A percentile compares a stretch with the other conserved stretches of the same genome.
Conservation (phyloP, 2,797 vertebrate genomes). For the Echeneis naucrates region DNA sequence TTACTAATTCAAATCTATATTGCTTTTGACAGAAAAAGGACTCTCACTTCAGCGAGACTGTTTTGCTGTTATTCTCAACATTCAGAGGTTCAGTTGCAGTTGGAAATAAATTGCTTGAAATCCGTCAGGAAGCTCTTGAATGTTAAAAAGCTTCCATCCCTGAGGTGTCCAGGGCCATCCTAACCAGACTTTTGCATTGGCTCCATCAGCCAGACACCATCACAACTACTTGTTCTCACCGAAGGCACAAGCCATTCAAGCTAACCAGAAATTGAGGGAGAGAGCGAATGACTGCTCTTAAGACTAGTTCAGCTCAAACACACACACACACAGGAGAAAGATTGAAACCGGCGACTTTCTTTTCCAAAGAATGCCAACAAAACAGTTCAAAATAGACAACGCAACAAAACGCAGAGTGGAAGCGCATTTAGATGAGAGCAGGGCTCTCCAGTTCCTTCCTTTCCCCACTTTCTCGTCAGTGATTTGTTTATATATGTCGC, state of each 20-base stretch:
- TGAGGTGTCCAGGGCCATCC: conserved; percentile 2
- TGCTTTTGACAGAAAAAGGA: conserved; percentile 38
- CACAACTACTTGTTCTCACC: conserved; percentile 79
- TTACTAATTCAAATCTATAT: conserved; percentile 56
- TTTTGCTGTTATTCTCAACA: conserved; percentile 49
- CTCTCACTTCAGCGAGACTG: conserved; percentile 32
- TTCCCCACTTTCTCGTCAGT: conserved; percentile 20
- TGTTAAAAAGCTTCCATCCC: conserved; percentile 36
- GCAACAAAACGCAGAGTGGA: conserved; percentile 35
- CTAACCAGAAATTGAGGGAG: conserved; percentile 28
- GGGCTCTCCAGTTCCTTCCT: conserved; percentile 29
- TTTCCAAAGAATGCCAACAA: conserved; percentile 36
- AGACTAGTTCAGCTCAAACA: conserved; percentile 45
- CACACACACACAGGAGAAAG: conserved; percentile 22
- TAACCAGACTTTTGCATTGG: conserved; percentile 65
- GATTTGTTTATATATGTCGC: conserved; percentile 56
- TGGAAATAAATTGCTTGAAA: conserved; percentile 33
- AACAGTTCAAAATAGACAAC: conserved; percentile 30
- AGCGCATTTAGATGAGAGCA: conserved; percentile 32
- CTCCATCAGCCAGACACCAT: conserved; percentile 83
- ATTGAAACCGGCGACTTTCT: conserved; percentile 29
- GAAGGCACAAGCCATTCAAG: conserved; percentile 29
- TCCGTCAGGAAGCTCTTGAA: conserved; percentile 14
- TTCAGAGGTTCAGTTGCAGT: conserved; percentile 9
- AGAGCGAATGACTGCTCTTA: conserved; percentile 39